phyloP scores from a whole-genome alignment of 2,888 invertebrate species.

The Argyresthia goedartella region DNA sequence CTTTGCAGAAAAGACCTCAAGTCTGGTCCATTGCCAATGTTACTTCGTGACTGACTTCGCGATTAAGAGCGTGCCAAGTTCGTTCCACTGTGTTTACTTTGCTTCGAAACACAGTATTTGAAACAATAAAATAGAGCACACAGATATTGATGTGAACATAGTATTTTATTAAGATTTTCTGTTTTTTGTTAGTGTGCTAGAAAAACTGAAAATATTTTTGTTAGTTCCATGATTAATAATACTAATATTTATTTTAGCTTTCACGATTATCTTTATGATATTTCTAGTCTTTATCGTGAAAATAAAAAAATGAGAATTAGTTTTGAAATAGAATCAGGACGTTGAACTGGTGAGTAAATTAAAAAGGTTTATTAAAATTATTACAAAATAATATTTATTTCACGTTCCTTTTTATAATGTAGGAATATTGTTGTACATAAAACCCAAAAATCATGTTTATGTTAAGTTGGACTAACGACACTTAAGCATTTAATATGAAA shows the following conservation, averaged over 20 bases:
- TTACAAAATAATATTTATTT: conserved; percentile 19
- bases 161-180: background rate
- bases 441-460: conserved; percentile 48
- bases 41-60: conserved; percentile 13
- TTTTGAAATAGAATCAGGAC: background rate
- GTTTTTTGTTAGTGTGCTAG: too few relatives aligned
- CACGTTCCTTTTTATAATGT: conserved; percentile 25
- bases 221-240: background rate
- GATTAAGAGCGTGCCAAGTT: conserved; percentile 38
- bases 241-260: background rate
- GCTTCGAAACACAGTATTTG: too few relatives aligned
- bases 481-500: conserved; percentile 40
- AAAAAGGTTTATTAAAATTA: conserved; percentile 3
- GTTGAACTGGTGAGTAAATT: conserved; percentile 11
- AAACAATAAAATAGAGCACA: too few relatives aligned
- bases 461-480: conserved; percentile 42
- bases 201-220: too few relatives aligned
- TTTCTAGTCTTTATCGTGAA: too few relatives aligned
- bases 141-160: too few relatives aligned
- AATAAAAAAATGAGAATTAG: too few relatives aligned
- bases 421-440: conserved; percentile 37
- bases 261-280: background rate
- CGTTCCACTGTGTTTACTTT: conserved; percentile 8
- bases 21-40: conserved; percentile 38
- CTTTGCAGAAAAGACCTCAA: background rate